Conservation (phyloP, 2,888 invertebrate species). For the Sceliomorpha sp. region DNA sequence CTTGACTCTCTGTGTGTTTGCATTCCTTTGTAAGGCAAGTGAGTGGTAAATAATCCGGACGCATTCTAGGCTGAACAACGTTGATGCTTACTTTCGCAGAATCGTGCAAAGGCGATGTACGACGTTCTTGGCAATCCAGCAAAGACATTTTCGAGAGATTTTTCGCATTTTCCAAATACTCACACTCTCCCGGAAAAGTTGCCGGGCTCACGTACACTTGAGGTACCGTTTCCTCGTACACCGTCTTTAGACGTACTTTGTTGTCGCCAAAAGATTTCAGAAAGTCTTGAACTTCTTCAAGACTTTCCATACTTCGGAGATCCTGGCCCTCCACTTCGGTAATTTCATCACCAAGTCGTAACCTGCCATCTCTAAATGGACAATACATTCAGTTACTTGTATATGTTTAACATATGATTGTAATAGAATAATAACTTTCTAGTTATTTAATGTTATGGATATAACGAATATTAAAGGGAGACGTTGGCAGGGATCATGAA, state of each 20-base stretch:
- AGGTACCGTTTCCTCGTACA: constrained; percentile 76
- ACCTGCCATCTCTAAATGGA: constrained; percentile 87
- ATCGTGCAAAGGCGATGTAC: constrained; percentile 31
- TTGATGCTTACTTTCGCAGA: constrained; percentile 33
- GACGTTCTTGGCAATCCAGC: constrained; percentile 59
- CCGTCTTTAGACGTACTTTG: constrained; percentile 71
- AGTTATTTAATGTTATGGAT: no score
- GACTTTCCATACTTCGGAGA: constrained; percentile 84
- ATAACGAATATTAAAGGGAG: no score
- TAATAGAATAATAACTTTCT: no score
- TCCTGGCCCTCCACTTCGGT: constrained; percentile 93
- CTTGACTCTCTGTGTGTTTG: constrained; percentile 62
- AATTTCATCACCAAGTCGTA: constrained; percentile 93
- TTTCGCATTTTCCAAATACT: constrained; percentile 69
- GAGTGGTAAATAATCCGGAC: constrained; percentile 72
- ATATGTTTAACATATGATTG: no score
- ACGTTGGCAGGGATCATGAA: no score
- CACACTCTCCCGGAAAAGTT: constrained; percentile 63
- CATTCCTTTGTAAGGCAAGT: constrained; percentile 61
- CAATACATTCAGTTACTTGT: no score
- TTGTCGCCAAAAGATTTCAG: constrained; percentile 73
- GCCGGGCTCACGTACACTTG: constrained; percentile 67
- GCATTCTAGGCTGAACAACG: constrained; percentile 59
- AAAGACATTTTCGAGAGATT: constrained; percentile 69
- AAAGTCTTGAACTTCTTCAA: constrained; percentile 76